A percentile compares a stretch with the other conserved stretches of the same genome.
Evolutionary conservation across 2,113 vertebrate species (phyloP).

Genomic region (Jacana jacana): DNA sequence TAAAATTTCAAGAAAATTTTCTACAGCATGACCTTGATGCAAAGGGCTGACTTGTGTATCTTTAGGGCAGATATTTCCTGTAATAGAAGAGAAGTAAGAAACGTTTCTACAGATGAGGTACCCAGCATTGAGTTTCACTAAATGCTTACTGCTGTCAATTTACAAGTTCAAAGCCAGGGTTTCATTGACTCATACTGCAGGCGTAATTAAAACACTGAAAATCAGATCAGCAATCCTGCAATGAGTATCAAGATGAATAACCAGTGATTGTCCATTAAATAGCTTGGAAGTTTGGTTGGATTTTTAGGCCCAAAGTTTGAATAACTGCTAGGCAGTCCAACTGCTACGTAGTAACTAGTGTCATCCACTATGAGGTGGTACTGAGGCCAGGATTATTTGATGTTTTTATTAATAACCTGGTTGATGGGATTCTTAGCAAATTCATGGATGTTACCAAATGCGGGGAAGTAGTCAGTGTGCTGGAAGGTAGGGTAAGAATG

Average conservation of each 20-base stretch:
- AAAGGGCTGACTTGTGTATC: background rate
- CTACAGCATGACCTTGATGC: background rate
- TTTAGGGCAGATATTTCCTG: background rate
- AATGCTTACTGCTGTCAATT: background rate
- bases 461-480: background rate
- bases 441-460: background rate
- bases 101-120: background rate
- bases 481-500: background rate
- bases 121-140: background rate
- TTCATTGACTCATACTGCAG: background rate
- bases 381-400: background rate
- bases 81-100: background rate
- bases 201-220: background rate
- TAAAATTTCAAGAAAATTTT: background rate
- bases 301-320: background rate
- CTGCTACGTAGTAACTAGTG: background rate
- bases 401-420: background rate
- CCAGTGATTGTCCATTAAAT: background rate
- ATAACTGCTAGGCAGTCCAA: background rate
- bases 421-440: background rate
- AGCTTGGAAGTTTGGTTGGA: background rate
- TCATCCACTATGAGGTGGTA: background rate
- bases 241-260: background rate
- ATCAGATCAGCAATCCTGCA: background rate
- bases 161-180: background rate